Conservation (phyloP, 2,797 vertebrate species). For the Morus bassanus region DNA sequence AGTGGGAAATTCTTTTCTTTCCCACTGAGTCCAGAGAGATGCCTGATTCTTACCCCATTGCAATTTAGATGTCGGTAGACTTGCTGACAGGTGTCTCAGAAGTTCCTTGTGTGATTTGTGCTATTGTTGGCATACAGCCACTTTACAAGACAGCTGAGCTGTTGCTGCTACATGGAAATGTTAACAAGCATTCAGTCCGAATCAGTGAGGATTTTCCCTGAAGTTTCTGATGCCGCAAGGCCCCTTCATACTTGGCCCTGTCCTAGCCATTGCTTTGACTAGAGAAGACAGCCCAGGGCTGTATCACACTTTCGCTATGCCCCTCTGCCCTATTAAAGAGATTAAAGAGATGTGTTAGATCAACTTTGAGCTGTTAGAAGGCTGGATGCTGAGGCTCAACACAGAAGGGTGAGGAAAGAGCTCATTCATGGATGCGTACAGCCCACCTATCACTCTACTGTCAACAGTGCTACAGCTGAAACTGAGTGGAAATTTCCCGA, state of each 20-base stretch:
- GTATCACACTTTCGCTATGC: neutral
- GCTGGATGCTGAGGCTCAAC: neutral
- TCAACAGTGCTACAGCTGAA: neutral
- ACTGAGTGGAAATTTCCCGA: neutral
- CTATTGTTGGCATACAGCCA: neutral
- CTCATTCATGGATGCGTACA: neutral
- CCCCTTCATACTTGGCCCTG: neutral
- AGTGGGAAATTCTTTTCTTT: neutral
- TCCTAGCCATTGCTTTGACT: neutral
- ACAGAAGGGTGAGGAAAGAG: neutral
- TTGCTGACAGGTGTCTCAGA: neutral
- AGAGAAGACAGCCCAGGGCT: neutral
- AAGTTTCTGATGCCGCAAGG: neutral
- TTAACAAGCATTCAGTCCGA: neutral
- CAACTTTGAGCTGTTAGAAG: neutral
- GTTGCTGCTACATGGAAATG: neutral
- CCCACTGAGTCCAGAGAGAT: neutral
- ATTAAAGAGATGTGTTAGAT: neutral
- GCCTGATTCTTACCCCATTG: neutral
- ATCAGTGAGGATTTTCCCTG: neutral
- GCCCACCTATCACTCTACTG: neutral
- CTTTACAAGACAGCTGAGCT: neutral
- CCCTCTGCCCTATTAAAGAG: neutral
- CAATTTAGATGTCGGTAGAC: neutral
- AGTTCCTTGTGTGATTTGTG: neutral